phyloP scores from a whole-genome alignment of 2,113 vertebrate species.

The Sceloporus tristichus region DNA sequence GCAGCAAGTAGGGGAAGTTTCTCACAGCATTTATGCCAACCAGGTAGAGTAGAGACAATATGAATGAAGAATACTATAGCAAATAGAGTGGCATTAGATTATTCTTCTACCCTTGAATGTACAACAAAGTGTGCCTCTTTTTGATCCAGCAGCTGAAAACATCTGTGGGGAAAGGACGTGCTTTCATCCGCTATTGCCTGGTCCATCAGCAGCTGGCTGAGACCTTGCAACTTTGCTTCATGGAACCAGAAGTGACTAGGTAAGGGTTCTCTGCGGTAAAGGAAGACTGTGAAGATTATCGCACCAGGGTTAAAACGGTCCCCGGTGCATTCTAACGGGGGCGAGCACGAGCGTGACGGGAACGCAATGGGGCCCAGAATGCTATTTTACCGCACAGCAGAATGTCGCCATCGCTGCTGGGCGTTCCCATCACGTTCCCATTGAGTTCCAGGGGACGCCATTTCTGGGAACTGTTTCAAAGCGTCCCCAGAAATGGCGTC shows the following conservation, averaged over 20 bases:
- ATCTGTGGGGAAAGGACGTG: conserved; percentile 77
- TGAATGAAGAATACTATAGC: neutral
- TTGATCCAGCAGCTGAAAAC: conserved; percentile 74
- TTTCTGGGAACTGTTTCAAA: no score
- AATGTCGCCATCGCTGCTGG: no score
- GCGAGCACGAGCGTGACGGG: no score
- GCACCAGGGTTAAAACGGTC: no score
- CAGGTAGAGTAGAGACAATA: neutral
- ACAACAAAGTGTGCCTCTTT: neutral
- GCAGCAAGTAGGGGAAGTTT: neutral
- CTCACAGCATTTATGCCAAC: neutral
- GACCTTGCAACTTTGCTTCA: conserved; percentile 80
- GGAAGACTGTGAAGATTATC: neutral
- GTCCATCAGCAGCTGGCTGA: conserved; percentile 77
- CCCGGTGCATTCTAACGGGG: no score
- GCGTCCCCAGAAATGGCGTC: no score
- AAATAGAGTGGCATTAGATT: neutral
- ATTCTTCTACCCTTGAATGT: neutral
- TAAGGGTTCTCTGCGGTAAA: conserved; percentile 34
- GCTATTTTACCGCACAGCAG: no score
- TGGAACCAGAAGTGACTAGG: conserved; percentile 70
- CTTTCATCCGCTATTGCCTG: conserved; percentile 82
- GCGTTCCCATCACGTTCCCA: no score
- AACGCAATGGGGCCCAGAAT: no score
- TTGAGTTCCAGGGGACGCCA: no score